Conservation (phyloP, 2,888 invertebrate species). For the Sinodicranocentrus sp. region DNA sequence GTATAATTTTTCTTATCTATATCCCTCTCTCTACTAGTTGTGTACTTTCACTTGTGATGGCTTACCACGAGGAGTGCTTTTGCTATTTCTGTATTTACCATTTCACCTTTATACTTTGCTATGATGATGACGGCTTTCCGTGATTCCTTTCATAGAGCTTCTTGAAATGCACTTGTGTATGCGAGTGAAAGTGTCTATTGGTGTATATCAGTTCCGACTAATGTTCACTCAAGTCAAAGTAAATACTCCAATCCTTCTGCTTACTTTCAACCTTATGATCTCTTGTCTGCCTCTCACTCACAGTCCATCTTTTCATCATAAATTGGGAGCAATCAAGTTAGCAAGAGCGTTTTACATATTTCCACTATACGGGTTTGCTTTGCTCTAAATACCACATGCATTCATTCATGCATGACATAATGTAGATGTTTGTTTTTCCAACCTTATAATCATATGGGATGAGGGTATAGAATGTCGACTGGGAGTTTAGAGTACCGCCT, state of each 20-base stretch:
- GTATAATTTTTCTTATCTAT: background rate
- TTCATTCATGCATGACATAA: no score
- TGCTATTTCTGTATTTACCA: constrained; percentile 14
- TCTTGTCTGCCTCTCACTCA: background rate
- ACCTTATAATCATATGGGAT: no score
- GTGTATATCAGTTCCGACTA: background rate
- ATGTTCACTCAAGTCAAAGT: constrained; percentile 41
- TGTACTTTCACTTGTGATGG: background rate
- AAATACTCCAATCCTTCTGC: constrained; percentile 31
- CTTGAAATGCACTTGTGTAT: no score
- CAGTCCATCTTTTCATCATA: constrained; percentile 44
- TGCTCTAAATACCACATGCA: no score
- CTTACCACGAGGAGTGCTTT: background rate
- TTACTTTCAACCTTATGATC: constrained; percentile 31
- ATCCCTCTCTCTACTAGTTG: background rate
- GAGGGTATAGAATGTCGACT: no score
- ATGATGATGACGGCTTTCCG: background rate
- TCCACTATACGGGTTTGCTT: no score
- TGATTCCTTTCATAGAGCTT: no score
- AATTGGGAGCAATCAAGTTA: constrained; percentile 37
- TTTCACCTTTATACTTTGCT: background rate
- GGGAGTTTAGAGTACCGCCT: no score
- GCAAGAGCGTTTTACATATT: background rate
- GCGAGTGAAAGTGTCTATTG: background rate
- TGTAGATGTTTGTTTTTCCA: no score